These are phyloP conservation scores for Chaetorhynchus papuensis DNA, from an alignment of 2,113 vertebrate genomes.

Conservation along the genomic window DNA sequence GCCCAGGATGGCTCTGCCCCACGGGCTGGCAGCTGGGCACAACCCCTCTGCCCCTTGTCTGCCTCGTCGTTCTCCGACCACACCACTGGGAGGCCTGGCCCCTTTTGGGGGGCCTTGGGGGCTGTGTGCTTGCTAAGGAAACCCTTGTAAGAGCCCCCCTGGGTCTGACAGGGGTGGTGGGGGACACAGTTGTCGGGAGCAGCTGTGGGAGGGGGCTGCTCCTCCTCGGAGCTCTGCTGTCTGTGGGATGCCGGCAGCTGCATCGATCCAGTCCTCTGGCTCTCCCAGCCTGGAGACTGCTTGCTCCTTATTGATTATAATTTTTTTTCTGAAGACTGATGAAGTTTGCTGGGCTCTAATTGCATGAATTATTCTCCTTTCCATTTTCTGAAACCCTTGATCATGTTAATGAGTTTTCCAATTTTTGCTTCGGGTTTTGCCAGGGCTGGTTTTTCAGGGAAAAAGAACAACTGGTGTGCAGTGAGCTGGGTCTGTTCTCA, in stretches of 20 bases:
- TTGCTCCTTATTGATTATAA: background rate
- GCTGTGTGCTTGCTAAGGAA: background rate
- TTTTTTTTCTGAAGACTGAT: background rate
- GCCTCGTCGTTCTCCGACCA: fast-evolving
- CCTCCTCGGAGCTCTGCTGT: background rate
- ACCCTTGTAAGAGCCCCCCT: fast-evolving
- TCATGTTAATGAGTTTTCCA: background rate
- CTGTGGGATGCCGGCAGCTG: background rate
- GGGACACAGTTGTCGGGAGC: background rate
- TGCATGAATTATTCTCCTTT: background rate
- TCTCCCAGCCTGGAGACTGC: background rate
- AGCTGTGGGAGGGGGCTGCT: background rate
- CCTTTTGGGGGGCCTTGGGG: background rate
- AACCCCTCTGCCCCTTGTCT: background rate
- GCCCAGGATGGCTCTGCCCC: background rate
- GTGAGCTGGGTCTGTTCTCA: background rate
- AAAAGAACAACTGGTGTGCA: background rate
- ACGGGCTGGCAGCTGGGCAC: fast-evolving
- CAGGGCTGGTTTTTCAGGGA: background rate
- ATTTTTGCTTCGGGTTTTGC: background rate
- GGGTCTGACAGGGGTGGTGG: background rate
- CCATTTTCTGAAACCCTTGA: background rate
- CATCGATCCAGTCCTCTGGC: background rate
- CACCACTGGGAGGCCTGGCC: fast-evolving
- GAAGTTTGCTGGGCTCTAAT: background rate